Conservation (phyloP, 2,888 invertebrate species). For the Cataglyphis cursor region DNA sequence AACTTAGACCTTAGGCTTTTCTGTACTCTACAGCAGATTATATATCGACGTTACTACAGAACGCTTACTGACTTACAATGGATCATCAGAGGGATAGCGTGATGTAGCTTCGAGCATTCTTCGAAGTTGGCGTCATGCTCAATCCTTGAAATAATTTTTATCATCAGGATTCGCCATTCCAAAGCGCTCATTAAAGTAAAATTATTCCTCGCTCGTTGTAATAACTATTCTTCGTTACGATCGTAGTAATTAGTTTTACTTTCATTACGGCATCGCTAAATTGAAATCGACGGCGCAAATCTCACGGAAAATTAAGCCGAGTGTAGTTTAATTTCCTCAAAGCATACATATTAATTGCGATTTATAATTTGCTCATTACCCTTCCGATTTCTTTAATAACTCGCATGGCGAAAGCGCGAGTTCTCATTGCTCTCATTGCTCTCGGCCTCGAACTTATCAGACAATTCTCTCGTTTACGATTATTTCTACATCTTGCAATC, state of each 20-base stretch:
- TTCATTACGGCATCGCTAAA: constrained; percentile 15
- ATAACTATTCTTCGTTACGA: neutral
- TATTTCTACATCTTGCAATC: constrained; percentile 50
- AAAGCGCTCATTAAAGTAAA: neutral
- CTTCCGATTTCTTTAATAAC: constrained; percentile 40
- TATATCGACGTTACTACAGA: constrained; percentile 37
- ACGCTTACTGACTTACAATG: constrained; percentile 29
- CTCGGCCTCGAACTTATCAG: neutral
- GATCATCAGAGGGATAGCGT: constrained; percentile 31
- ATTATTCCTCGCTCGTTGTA: neutral
- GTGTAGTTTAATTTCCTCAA: constrained; percentile 10
- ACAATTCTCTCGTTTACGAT: constrained; percentile 28
- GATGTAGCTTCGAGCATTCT: constrained; percentile 36
- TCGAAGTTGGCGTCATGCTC: constrained; percentile 37
- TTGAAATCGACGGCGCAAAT: constrained; percentile 18
- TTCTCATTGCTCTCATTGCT: constrained; percentile 8
- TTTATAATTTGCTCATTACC: neutral
- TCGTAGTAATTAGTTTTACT: constrained; percentile 17
- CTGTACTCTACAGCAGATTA: constrained; percentile 36
- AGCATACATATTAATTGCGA: constrained; percentile 15
- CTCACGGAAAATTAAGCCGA: constrained; percentile 15
- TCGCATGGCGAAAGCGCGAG: constrained; percentile 28
- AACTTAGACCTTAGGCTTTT: neutral
- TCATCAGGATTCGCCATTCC: neutral
- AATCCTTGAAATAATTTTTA: neutral